These are phyloP conservation scores for Macaria notata DNA, from an alignment of 2,888 invertebrate species.

Conservation along the genomic window DNA sequence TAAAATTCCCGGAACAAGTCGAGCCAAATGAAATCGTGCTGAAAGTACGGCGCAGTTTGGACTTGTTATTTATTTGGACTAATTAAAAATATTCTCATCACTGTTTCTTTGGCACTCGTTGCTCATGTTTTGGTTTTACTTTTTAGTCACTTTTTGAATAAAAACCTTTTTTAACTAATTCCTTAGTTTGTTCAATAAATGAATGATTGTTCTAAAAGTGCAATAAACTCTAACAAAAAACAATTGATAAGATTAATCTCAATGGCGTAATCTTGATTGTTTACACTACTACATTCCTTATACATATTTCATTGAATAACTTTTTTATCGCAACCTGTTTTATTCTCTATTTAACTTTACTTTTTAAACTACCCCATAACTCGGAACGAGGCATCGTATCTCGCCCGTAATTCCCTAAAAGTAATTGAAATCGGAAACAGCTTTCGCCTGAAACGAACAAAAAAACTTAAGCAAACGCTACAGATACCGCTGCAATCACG, in stretches of 20 bases:
- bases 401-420: constrained; percentile 22
- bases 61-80: constrained; percentile 31
- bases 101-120: constrained; percentile 7
- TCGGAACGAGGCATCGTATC: not conserved
- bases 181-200: no score
- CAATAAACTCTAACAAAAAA: no score
- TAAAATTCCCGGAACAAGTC: constrained; percentile 56
- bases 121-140: constrained; percentile 1
- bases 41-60: constrained; percentile 33
- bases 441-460: constrained; percentile 20
- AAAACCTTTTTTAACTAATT: no score
- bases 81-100: constrained; percentile 20
- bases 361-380: not conserved
- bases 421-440: constrained; percentile 33
- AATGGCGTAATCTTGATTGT: no score
- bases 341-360: not conserved
- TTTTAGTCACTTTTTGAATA: not conserved
- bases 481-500: constrained; percentile 15
- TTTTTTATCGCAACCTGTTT: no score
- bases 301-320: no score
- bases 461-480: constrained; percentile 5
- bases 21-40: constrained; percentile 48
- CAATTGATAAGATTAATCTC: no score
- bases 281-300: no score
- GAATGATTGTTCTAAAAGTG: no score